Percentiles rank a stretch among this genome's conserved stretches.
Evolutionary conservation across 2,113 vertebrate species (phyloP).

Genomic region (Desmodus rotundus): DNA sequence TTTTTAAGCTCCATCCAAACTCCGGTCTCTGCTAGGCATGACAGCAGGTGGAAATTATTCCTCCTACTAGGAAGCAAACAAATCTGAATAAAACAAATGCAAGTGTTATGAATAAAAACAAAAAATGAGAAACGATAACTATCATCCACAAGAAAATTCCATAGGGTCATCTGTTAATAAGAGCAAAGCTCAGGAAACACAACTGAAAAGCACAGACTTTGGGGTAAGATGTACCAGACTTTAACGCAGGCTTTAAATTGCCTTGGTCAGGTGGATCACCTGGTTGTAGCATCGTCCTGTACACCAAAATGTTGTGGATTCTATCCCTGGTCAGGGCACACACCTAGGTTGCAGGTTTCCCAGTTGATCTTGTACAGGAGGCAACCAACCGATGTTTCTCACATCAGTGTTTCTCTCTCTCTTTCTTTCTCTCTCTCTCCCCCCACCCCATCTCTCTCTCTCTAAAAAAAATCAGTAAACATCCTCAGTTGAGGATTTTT

Average conservation of each 20-base stretch:
- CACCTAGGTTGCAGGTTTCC: too few species aligned
- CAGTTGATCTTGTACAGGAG: too few species aligned
- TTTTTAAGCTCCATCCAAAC: background rate
- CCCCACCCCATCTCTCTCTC: too few species aligned
- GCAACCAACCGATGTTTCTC: too few species aligned
- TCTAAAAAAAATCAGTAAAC: too few species aligned
- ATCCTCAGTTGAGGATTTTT: too few species aligned
- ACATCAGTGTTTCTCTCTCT: too few species aligned
- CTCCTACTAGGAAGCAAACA: background rate
- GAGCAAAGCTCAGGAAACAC: background rate
- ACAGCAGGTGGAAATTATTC: background rate
- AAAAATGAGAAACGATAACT: background rate
- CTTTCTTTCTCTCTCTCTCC: too few species aligned
- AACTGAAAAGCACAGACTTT: background rate
- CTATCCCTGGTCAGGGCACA: too few species aligned
- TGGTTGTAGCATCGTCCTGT: too few species aligned
- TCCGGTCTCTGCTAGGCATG: background rate
- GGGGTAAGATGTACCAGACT: background rate
- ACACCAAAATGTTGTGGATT: too few species aligned
- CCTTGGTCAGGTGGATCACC: too few species aligned
- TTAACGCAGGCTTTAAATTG: background rate
- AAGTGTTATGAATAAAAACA: background rate
- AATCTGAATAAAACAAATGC: background rate
- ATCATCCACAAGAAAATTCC: conserved; percentile 7
- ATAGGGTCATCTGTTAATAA: background rate